phyloP scores from a whole-genome alignment of 2,113 vertebrate genomes.

The Amblyornis subalaris region DNA sequence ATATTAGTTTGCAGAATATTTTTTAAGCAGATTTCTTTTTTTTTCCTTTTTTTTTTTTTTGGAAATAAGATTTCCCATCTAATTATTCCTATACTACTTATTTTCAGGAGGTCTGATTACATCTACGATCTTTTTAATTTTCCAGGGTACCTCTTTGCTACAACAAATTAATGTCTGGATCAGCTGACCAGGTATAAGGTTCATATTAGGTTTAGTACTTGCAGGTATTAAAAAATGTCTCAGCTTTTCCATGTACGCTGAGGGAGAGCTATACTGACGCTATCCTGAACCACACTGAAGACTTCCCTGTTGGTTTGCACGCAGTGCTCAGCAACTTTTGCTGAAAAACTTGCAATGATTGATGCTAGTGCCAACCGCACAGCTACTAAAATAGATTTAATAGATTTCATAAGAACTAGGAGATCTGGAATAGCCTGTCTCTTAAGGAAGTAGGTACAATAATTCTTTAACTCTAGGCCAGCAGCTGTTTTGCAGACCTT shows the following conservation, averaged over 20 bases:
- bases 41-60: neutral
- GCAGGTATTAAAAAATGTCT: neutral
- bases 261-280: neutral
- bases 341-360: neutral
- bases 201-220: neutral
- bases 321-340: neutral
- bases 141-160: neutral
- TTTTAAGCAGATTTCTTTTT: neutral
- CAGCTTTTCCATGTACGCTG: rapidly evolving
- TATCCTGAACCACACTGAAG: neutral
- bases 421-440: neutral
- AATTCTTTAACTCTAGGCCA: neutral
- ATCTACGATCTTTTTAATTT: neutral
- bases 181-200: neutral
- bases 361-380: neutral
- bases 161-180: neutral
- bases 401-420: conserved; percentile 12
- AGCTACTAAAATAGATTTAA: neutral
- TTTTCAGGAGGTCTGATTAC: neutral
- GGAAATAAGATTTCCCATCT: neutral
- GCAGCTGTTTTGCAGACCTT: neutral
- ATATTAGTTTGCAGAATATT: neutral
- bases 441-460: neutral
- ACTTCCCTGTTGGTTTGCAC: neutral
- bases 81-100: neutral